phyloP scores from a whole-genome alignment of 2,113 vertebrate genomes.

The Passer domesticus region DNA sequence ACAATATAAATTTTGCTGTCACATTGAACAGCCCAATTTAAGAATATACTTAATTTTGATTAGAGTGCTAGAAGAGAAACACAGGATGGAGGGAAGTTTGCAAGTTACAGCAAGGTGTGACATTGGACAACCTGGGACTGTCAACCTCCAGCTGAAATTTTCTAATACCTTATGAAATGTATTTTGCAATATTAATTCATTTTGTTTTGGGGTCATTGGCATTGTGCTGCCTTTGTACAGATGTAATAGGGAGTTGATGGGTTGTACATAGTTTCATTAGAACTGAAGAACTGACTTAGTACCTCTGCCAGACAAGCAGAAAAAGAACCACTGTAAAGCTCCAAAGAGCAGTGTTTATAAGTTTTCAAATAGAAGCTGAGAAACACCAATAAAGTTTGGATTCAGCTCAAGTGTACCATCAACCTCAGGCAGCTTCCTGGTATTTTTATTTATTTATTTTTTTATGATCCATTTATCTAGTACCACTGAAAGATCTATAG shows the following conservation, averaged over 20 bases:
- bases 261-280: constrained; percentile 18
- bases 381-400: constrained; percentile 71
- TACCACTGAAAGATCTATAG: constrained; percentile 64
- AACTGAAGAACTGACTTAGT: background rate
- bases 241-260: background rate
- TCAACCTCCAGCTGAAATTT: background rate
- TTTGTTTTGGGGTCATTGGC: background rate
- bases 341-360: constrained; percentile 63
- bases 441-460: background rate
- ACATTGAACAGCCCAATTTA: background rate
- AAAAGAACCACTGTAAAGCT: constrained; percentile 45
- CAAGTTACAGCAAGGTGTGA: background rate
- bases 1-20: background rate
- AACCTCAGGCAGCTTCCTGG: constrained; percentile 38
- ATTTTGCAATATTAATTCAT: background rate
- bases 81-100: background rate
- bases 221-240: background rate
- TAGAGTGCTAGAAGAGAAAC: background rate
- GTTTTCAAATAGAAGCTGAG: constrained; percentile 70
- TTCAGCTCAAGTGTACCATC: constrained; percentile 72
- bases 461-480: constrained; percentile 70
- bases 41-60: background rate
- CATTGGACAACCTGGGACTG: background rate
- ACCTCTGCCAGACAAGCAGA: background rate
- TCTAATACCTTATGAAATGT: background rate